Percentiles rank a stretch among this genome's conserved stretches.
These are phyloP conservation scores for Leucophora obtusa DNA, from an alignment of 2,888 invertebrate genomes.

Conservation along the genomic window DNA sequence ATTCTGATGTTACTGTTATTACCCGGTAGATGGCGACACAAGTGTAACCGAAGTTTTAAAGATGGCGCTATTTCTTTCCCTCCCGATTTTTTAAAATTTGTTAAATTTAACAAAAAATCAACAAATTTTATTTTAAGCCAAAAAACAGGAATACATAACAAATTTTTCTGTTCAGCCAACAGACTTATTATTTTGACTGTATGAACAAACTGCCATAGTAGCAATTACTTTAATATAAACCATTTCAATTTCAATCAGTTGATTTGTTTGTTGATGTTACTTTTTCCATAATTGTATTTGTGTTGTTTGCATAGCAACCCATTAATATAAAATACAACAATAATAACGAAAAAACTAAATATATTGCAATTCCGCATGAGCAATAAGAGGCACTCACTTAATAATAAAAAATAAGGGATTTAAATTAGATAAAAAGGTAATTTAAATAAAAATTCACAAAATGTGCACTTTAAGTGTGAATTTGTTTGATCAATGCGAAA, in stretches of 20 bases:
- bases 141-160: too few species aligned
- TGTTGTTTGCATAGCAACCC: constrained; percentile 33
- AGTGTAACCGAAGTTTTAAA: too few species aligned
- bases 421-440: constrained; percentile 60
- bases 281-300: constrained; percentile 28
- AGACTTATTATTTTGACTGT: too few species aligned
- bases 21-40: too few species aligned
- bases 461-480: neutral
- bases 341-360: neutral
- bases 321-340: neutral
- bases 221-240: constrained; percentile 1
- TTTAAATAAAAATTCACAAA: constrained; percentile 32
- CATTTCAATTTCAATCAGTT: constrained; percentile 31
- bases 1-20: too few species aligned
- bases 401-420: constrained; percentile 34
- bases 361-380: constrained; percentile 52
- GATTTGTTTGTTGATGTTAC: constrained; percentile 15
- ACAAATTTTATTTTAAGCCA: too few species aligned
- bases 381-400: constrained; percentile 61
- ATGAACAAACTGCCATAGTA: neutral
- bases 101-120: too few species aligned
- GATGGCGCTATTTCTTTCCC: too few species aligned
- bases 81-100: too few species aligned
- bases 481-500: neutral
- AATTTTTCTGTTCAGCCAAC: too few species aligned